phyloP scores from a whole-genome alignment of 2,888 invertebrate genomes.

The Lasioglossum oenotherae region DNA sequence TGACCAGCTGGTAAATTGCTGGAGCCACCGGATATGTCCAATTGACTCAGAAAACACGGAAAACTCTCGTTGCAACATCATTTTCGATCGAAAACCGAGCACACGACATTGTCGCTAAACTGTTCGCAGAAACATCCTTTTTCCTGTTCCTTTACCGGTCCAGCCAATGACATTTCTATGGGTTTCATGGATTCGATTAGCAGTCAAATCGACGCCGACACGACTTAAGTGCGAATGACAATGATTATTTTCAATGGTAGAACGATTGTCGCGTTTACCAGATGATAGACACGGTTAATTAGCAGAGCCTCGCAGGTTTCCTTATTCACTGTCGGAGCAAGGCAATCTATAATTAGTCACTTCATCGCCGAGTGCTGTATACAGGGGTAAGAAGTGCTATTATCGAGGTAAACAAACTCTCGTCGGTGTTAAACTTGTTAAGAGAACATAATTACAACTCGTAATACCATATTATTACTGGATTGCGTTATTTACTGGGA shows the following conservation, averaged over 20 bases:
- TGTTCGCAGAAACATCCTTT: not conserved
- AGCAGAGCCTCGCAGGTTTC: conserved; percentile 1
- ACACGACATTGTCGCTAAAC: conserved; percentile 1
- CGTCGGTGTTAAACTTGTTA: conserved; percentile 10
- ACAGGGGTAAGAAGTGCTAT: conserved; percentile 11
- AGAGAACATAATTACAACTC: conserved; percentile 13
- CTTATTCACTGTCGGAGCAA: not conserved
- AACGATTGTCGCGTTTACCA: conserved; percentile 14
- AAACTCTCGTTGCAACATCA: not conserved
- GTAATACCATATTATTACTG: not conserved
- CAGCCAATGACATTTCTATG: conserved; percentile 1
- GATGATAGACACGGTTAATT: conserved; percentile 2
- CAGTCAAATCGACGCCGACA: not conserved
- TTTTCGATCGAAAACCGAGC: not conserved
- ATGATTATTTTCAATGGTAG: not conserved
- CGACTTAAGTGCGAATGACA: not conserved
- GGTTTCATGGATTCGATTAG: conserved; percentile 6
- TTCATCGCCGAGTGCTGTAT: conserved; percentile 7
- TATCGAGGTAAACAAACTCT: conserved; percentile 18
- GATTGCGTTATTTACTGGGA: not conserved
- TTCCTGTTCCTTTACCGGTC: not conserved
- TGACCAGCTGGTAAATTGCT: not conserved
- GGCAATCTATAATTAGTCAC: conserved; percentile 7
- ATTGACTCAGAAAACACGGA: not conserved
- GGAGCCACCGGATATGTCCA: not conserved